Evolutionary conservation across 2,888 invertebrate genomes (phyloP), one percentile per base, ranked within the genome.

Genomic region (Romanomermis culicivorax): DNA sequence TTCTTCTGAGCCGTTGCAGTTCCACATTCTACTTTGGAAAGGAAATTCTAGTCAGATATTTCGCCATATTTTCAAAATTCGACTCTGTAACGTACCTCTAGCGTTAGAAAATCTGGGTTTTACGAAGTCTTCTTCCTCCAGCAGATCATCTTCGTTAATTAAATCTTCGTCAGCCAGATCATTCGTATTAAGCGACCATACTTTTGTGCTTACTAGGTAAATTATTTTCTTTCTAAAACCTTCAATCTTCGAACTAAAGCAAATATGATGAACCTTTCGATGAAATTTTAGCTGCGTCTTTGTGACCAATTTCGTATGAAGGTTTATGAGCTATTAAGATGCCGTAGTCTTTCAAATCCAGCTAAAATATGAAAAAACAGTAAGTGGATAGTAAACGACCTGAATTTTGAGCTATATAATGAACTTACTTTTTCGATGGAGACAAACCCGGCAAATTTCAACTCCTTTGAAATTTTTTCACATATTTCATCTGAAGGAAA

Each of bases 41-140:
- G n/a, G n/a, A 11, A 25, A 48, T 52, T 17, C 25, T 24, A 51
- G 23, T n/a, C 25, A 49, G 51, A 47, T 50, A 51, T 20, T 47
- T 25, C 25, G 11, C 17, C 36, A 36, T 36, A 36, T 36, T 36
- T 36, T 36, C 17, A 7, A 11, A 36, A 36, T 36, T 36, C 17
- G 7, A 7, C 36, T 11, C 11, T n/a, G n/a, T n/a, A 36, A 36
- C 36, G 36, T 43, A 85, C 86, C 85, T 78, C 76, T 80, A n/a
- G 91, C 75, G 23, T n/a, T n/a, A n/a, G 79, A 74, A 29, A 83
- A 80, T 65, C 85, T 82, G 2, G 95, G 95, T 71, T 83, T 87
- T 63, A 80, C 78, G 59, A 84, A 77, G 70, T 95, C 93, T 57
- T 81, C 81, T 64, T 85, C 87, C 71, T 88, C 86, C 23, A 97